These are phyloP conservation scores for Laterallus jamaicensis DNA, from an alignment of 2,113 vertebrate genomes.

Conservation along the genomic window DNA sequence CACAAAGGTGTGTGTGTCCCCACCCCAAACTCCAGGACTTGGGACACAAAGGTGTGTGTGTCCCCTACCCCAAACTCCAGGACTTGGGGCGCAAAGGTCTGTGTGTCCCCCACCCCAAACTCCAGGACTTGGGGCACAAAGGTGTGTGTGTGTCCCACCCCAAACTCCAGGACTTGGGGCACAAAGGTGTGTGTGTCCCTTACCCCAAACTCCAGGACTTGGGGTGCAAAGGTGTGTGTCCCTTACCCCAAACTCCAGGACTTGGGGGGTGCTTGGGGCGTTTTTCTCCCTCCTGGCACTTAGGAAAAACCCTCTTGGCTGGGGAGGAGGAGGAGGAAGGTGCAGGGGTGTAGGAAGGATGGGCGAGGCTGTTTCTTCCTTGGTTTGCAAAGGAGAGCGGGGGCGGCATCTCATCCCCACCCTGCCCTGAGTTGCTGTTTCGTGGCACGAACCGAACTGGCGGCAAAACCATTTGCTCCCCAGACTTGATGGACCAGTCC, in stretches of 20 bases:
- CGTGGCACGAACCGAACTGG: not conserved
- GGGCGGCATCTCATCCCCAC: slow-evolving; percentile 10
- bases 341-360: not conserved
- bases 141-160: too few species aligned
- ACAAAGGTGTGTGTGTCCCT: too few species aligned
- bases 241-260: too few species aligned
- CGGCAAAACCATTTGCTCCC: not conserved
- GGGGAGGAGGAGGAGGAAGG: not conserved
- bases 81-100: too few species aligned
- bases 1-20: too few species aligned
- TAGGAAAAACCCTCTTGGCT: not conserved
- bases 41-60: too few species aligned
- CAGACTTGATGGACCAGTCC: slow-evolving; percentile 29
- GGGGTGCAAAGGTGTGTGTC: too few species aligned
- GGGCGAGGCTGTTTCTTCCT: slow-evolving; percentile 11
- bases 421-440: not conserved
- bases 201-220: too few species aligned
- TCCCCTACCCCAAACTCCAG: too few species aligned
- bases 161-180: not conserved
- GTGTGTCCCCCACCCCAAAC: too few species aligned
- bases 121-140: not conserved
- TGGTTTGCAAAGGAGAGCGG: not conserved
- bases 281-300: not conserved
- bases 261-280: not conserved
- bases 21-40: not conserved